A percentile compares a stretch with the other conserved stretches of the same genome.
Conservation (phyloP, 2,113 vertebrate genomes). For the Pseudonaja textilis region DNA sequence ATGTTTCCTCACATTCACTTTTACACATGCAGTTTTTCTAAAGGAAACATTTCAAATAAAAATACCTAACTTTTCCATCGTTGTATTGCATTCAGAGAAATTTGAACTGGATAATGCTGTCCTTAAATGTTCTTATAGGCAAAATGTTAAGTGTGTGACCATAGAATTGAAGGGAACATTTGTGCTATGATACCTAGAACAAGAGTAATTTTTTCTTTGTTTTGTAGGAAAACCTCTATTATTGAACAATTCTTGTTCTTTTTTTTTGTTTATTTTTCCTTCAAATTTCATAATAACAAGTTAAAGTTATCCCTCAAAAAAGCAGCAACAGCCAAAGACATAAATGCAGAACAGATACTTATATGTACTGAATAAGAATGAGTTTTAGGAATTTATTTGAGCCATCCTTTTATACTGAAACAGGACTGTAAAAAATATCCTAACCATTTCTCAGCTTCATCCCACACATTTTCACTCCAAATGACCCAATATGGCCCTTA, state of each 20-base stretch:
- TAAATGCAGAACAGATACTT: neutral
- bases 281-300: neutral
- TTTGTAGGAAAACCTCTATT: neutral
- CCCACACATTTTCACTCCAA: neutral
- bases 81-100: neutral
- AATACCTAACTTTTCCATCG: neutral
- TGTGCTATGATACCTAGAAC: neutral
- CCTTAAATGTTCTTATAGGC: neutral
- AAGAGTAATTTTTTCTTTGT: neutral
- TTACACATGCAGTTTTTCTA: neutral
- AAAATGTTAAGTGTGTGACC: neutral
- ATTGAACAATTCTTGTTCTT: neutral
- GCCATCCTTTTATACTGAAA: neutral
- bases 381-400: neutral
- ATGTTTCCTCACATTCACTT: neutral
- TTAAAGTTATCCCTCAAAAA: neutral
- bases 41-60: neutral
- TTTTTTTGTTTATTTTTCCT: neutral
- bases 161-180: neutral
- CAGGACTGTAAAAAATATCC: neutral
- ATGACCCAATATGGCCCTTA: conserved; percentile 1
- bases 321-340: neutral
- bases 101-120: neutral
- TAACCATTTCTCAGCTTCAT: neutral
- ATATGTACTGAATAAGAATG: neutral